Evolutionary conservation across 2,888 invertebrate species (phyloP), one percentile per base, ranked within the genome.

Genomic region (Drosophila subquinaria): DNA sequence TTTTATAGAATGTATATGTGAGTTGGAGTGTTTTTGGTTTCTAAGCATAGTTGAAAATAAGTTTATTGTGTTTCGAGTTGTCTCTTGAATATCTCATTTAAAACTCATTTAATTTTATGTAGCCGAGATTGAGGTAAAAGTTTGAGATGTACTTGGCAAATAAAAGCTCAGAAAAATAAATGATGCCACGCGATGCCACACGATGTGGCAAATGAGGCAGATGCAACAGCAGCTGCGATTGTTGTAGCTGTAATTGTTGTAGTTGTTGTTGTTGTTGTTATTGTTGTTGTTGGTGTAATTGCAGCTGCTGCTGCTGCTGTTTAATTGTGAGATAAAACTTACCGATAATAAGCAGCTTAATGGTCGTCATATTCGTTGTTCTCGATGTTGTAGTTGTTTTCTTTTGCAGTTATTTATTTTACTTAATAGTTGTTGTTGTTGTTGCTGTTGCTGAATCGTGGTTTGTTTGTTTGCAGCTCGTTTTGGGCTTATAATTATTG

Each of bases 331-430:
- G 82, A 82, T 87, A 85, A 83, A 87, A 90, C 91, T 91, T 82
- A 91, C 91, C 91, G 75, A 91, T 89, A 90, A 90, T 90, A 84
- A 91, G 86, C 75, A 91, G 86, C 84, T 88, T 91, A 76, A 88
- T 81, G 82, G 82, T 73, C 69, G 81, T 72, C 90, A 91, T 91
- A 77, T 84, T 89, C 73, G 64, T 45, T 53, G 51, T 38, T 64
- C 4, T 43, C 17, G 38, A 38, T 47, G 42, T 53, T 43, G 48
- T 40, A 63, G 38, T 38, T 69, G 61, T 53, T 52, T 23, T 23
- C 40, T 55, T 17, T 40, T 60, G 48, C 36, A 45, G 17, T 33
- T 65, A 10, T 47, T 51, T 55, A 38, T 55, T 43, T 36, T 20
- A 20, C 51, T 51, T 51, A 35, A 47, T 56, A 57, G 17, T 62